phyloP scores from a whole-genome alignment of 2,113 vertebrate genomes.

The Bungarus multicinctus region DNA sequence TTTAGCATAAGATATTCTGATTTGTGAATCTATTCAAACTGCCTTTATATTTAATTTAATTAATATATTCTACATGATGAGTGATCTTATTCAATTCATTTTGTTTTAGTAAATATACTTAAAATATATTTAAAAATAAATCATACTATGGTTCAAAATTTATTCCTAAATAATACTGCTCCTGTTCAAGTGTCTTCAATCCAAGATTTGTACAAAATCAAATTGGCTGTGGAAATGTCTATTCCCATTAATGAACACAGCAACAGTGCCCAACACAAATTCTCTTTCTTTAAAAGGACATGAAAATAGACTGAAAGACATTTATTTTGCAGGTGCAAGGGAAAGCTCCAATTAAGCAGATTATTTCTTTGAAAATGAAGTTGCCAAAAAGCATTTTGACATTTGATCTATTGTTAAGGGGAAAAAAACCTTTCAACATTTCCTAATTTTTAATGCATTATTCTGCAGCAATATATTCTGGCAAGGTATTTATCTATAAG shows the following conservation, averaged over 20 bases:
- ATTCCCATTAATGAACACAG: neutral
- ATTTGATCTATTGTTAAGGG: neutral
- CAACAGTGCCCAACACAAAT: neutral
- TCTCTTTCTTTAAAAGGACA: neutral
- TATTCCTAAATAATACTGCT: neutral
- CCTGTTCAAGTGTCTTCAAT: neutral
- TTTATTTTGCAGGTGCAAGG: neutral
- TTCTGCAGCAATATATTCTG: neutral
- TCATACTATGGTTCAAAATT: neutral
- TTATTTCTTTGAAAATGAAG: neutral
- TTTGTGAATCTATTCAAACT: neutral
- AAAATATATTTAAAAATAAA: neutral
- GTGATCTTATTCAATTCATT: neutral
- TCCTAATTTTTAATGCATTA: neutral
- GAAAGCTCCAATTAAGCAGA: neutral
- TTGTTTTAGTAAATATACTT: neutral
- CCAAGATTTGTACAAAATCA: neutral
- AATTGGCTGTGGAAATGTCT: neutral
- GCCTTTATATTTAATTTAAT: too few relatives aligned
- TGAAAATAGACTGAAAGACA: neutral
- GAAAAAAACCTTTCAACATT: neutral
- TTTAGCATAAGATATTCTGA: neutral
- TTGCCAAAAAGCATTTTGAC: neutral
- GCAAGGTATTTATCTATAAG: neutral
- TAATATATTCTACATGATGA: neutral